Conservation (phyloP, 2,113 vertebrate genomes). For the Puma concolor region DNA sequence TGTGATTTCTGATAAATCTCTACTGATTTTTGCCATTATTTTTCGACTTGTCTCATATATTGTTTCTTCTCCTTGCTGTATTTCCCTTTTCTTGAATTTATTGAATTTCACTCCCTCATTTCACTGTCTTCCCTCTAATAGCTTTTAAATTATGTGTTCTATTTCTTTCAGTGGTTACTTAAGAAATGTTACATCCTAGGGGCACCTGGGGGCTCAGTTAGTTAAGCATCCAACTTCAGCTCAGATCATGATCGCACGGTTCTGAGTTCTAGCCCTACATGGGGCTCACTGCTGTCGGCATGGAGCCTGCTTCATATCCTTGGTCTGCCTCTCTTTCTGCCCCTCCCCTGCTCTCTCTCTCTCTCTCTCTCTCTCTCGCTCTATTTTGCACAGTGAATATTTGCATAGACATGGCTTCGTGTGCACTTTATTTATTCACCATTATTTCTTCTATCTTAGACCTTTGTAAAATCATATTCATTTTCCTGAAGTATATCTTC, state of each 20-base stretch:
- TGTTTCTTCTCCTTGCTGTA: neutral
- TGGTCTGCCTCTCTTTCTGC: too few relatives aligned
- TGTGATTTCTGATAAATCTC: neutral
- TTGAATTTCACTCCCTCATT: neutral
- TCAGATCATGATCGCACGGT: too few relatives aligned
- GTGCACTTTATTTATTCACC: neutral
- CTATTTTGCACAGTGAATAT: neutral
- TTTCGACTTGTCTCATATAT: neutral
- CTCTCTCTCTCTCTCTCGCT: too few relatives aligned
- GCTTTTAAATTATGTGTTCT: neutral
- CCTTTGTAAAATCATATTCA: neutral
- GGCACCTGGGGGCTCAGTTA: too few relatives aligned
- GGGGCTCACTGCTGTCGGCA: too few relatives aligned
- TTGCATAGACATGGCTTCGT: neutral
- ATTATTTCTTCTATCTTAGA: neutral
- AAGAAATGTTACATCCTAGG: neutral
- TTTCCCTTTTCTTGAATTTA: neutral
- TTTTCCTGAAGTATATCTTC: neutral
- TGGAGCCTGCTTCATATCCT: too few relatives aligned
- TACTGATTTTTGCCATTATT: neutral
- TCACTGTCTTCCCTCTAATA: neutral
- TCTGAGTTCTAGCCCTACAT: too few relatives aligned
- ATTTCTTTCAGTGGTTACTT: constrained; percentile 34
- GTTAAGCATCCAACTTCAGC: too few relatives aligned
- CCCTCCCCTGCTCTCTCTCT: too few relatives aligned